Evolutionary conservation across 1,140 invertebrate genomes (phyloP), one percentile per base, ranked within the genome.

Genomic region (Ridgeia piscesae): DNA sequence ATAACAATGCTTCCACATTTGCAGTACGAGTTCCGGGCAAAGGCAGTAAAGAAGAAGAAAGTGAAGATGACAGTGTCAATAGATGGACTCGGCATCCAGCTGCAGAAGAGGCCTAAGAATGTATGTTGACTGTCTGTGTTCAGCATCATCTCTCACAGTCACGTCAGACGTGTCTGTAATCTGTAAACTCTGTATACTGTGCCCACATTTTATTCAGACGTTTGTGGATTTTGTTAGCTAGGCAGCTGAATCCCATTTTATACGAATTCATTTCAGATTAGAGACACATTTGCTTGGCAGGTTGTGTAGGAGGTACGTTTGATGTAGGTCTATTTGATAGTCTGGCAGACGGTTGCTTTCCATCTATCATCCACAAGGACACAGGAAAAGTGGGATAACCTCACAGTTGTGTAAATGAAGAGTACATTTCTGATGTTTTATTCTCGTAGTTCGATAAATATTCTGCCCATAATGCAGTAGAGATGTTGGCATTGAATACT

Each of bases 21-120:
- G 93, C 97, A 99, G 98, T 99, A 99, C 96, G 99, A 99, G 96
- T 99, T 99, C 97, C 99, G 99, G 97, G 97, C 98, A 93, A 98
- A 99, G 96, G 98, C 98, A 88, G 98, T 99, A 94, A 99, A 99
- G 96, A 99, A 99, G 96, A 98, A 98, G 95, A 99, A 99, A 97
- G 99, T 99, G 93, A 98, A 97, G 91, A 97, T 99, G 93, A 98
- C 98, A 94, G 97, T 99, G 92, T 99, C 99, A 0, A 98, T 99
- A 4, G 98, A 99, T 94, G 99, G 99, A 21, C 98, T 99, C 88
- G 97, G 98, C 96, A 98, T 99, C 93, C 97, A 97, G 34, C 96
- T 98, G 88, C 97, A 98, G 93, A 98, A 98, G 96, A 97, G 98
- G 95, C 95, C 95, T 92, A 34, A 90, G 48, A 98, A 97, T 96